Percentiles rank a stretch among this genome's conserved stretches.
phyloP scores from a whole-genome alignment of 37 sponge, comb jelly and placozoan genomes.

The Mnemiopsis leidyi region DNA sequence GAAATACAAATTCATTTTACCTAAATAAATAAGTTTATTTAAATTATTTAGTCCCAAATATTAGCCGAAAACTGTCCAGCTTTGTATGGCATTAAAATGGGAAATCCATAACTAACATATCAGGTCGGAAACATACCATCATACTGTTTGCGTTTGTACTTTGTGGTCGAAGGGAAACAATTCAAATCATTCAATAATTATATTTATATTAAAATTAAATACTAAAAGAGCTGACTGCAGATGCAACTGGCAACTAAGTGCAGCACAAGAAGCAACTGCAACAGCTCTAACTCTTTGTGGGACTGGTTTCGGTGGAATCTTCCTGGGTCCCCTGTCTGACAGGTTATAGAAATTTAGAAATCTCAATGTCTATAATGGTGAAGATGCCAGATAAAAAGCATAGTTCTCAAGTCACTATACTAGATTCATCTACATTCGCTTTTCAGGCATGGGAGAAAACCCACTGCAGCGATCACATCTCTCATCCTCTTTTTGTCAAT shows the following conservation, averaged over 20 bases:
- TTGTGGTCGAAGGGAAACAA: neutral
- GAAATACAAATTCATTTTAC: too few relatives aligned
- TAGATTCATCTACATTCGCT: neutral
- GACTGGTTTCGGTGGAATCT: neutral
- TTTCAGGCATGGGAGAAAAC: constrained; percentile 27
- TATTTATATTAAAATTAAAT: neutral
- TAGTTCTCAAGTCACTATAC: neutral
- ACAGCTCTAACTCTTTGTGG: neutral
- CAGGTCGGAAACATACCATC: too few relatives aligned
- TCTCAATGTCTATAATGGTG: too few relatives aligned
- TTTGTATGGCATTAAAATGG: too few relatives aligned
- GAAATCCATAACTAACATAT: too few relatives aligned
- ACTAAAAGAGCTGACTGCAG: neutral
- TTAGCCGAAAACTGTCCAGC: too few relatives aligned
- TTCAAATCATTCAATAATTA: neutral
- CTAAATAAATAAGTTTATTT: neutral
- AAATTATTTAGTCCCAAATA: neutral
- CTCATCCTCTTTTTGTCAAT: neutral
- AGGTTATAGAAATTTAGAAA: too few relatives aligned
- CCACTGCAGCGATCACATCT: neutral
- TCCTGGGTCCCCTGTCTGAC: constrained; percentile 28
- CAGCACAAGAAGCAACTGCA: neutral
- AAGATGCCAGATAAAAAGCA: too few relatives aligned
- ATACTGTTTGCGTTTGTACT: too few relatives aligned
- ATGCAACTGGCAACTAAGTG: neutral